These are phyloP conservation scores for Acrobasis suavella DNA, from an alignment of 2,888 invertebrate species.

Conservation along the genomic window DNA sequence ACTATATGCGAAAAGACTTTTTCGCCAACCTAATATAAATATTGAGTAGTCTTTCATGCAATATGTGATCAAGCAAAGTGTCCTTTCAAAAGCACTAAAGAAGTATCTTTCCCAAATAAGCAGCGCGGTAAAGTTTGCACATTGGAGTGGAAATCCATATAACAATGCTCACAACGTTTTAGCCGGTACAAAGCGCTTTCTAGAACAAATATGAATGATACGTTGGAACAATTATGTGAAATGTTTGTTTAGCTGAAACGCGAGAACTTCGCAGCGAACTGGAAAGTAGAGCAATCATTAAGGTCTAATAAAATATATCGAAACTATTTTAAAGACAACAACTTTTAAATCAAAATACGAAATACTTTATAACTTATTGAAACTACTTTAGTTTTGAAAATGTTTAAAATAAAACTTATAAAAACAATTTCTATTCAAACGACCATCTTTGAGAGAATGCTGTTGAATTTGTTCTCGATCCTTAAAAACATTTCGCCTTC, in stretches of 20 bases:
- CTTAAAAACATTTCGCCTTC: not conserved
- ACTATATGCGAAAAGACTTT: too few species aligned
- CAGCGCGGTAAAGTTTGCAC: constrained; percentile 42
- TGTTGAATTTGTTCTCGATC: not conserved
- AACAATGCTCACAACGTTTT: constrained; percentile 47
- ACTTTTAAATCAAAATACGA: too few species aligned
- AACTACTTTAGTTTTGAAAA: too few species aligned
- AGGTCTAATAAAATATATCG: too few species aligned
- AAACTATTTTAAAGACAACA: too few species aligned
- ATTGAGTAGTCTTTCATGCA: not conserved
- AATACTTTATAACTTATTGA: not conserved
- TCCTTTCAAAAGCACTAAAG: constrained; percentile 17
- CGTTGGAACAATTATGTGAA: constrained; percentile 30
- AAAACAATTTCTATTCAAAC: not conserved
- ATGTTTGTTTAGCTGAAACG: constrained; percentile 13
- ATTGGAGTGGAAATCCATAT: constrained; percentile 44
- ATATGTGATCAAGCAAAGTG: not conserved
- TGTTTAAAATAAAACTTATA: too few species aligned
- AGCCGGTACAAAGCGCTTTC: constrained; percentile 45
- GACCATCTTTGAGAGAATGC: not conserved
- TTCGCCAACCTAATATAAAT: too few species aligned
- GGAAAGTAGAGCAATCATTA: constrained; percentile 4
- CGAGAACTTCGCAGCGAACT: not conserved
- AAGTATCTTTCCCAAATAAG: constrained; percentile 23
- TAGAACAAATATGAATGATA: constrained; percentile 42